Evolutionary conservation across 2,797 vertebrate genomes (phyloP).

Genomic region (Pseudochirops cupreus): DNA sequence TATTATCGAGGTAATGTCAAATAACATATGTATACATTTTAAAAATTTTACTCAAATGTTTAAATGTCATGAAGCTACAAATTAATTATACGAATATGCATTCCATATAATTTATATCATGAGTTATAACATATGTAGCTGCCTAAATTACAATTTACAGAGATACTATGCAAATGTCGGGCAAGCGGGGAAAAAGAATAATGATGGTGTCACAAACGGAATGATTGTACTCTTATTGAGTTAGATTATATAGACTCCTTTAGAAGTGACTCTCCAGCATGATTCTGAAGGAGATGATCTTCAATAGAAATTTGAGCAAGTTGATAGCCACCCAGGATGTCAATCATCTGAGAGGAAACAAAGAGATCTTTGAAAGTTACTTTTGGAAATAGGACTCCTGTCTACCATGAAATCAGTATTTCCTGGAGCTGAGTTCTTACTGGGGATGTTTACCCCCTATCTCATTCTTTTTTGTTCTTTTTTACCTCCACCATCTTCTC

Average conservation of each 20-base stretch:
- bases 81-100: background rate
- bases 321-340: background rate
- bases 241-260: background rate
- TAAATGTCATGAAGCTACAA: background rate
- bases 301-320: background rate
- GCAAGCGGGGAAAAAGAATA: background rate
- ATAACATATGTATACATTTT: background rate
- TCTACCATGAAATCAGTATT: background rate
- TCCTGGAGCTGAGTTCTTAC: background rate
- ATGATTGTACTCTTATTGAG: background rate
- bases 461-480: background rate
- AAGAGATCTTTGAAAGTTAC: background rate
- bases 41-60: background rate
- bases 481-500: background rate
- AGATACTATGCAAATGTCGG: background rate
- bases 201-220: background rate
- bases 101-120: background rate
- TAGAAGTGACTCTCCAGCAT: background rate
- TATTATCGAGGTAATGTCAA: background rate
- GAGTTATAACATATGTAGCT: background rate
- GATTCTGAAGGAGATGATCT: background rate
- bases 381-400: background rate
- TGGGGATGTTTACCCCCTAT: background rate
- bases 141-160: background rate
- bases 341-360: too few relatives aligned